These are phyloP conservation scores for Drosophila carrolli DNA, from an alignment of 1,140 invertebrate species.

Conservation along the genomic window DNA sequence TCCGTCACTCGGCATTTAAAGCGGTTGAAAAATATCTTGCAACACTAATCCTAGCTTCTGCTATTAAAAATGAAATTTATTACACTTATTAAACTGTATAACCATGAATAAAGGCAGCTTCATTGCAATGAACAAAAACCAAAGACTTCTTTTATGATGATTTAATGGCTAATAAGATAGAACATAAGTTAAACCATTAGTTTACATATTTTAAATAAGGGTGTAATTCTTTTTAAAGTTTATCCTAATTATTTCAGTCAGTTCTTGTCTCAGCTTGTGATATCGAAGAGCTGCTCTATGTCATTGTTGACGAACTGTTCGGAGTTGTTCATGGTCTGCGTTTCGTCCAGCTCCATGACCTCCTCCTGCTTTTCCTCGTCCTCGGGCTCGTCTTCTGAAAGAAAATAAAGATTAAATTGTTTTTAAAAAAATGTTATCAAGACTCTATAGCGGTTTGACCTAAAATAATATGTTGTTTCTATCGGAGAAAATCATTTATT, in stretches of 20 bases:
- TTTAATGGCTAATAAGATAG: too few relatives aligned
- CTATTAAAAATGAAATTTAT: slow-evolving; percentile 25
- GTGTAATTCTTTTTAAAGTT: not conserved
- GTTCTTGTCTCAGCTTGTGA: slow-evolving; percentile 25
- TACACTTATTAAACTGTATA: slow-evolving; percentile 25
- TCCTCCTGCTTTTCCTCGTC: slow-evolving; percentile 64
- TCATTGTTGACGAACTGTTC: slow-evolving; percentile 52
- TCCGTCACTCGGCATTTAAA: slow-evolving; percentile 45
- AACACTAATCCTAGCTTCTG: not conserved
- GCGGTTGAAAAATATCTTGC: not conserved
- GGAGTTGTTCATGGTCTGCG: slow-evolving; percentile 7
- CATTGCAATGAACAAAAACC: not conserved
- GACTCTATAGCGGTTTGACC: too few relatives aligned
- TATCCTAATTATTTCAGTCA: not conserved
- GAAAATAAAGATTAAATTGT: slow-evolving; percentile 3
- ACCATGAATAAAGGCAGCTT: slow-evolving; percentile 39
- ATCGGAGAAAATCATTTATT: too few relatives aligned
- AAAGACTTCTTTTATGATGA: not conserved
- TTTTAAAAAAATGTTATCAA: not conserved
- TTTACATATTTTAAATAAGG: not conserved
- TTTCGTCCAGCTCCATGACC: slow-evolving; percentile 64
- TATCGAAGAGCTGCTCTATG: slow-evolving; percentile 61
- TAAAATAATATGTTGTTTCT: too few relatives aligned
- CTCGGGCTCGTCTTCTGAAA: slow-evolving; percentile 82
- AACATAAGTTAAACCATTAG: not conserved